Evolutionary conservation across 2,797 vertebrate genomes (phyloP).

Genomic region (Brachymystax lenok): DNA sequence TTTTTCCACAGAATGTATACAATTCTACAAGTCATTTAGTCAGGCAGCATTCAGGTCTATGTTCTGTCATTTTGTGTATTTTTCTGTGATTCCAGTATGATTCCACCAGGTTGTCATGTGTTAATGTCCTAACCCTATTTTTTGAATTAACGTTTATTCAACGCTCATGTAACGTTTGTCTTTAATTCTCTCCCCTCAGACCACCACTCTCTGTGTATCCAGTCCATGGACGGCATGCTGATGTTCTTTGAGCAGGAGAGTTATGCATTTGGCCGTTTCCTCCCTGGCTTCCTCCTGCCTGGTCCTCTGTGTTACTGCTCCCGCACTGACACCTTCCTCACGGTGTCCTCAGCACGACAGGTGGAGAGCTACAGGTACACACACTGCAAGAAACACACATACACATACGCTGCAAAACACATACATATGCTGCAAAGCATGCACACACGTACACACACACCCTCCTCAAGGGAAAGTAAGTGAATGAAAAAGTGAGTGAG

Average conservation of each 20-base stretch:
- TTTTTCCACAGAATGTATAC: too few species aligned
- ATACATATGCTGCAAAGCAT: background rate
- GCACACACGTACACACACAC: background rate
- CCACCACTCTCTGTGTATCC: conserved; percentile 94
- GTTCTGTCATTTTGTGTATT: too few species aligned
- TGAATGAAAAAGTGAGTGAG: background rate
- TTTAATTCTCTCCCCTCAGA: conserved; percentile 67
- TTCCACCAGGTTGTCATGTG: background rate
- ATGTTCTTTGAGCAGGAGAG: conserved; percentile 98
- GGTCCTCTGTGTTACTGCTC: conserved; percentile 88
- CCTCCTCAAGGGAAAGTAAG: background rate
- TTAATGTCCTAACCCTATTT: background rate
- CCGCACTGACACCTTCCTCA: conserved; percentile 93
- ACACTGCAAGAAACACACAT: conserved; percentile 5
- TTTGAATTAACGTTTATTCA: background rate
- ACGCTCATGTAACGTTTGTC: background rate
- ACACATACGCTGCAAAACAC: background rate
- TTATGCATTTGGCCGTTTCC: conserved; percentile 90
- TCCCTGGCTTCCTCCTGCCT: conserved; percentile 92
- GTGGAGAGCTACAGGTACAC: conserved; percentile 94
- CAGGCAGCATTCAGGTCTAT: too few species aligned
- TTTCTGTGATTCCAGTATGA: background rate
- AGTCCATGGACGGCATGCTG: conserved; percentile 97
- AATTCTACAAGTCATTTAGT: too few species aligned
- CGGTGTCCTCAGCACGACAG: conserved; percentile 87